Conservation (phyloP, 2,113 vertebrate genomes). For the Hippopotamus amphibius region DNA sequence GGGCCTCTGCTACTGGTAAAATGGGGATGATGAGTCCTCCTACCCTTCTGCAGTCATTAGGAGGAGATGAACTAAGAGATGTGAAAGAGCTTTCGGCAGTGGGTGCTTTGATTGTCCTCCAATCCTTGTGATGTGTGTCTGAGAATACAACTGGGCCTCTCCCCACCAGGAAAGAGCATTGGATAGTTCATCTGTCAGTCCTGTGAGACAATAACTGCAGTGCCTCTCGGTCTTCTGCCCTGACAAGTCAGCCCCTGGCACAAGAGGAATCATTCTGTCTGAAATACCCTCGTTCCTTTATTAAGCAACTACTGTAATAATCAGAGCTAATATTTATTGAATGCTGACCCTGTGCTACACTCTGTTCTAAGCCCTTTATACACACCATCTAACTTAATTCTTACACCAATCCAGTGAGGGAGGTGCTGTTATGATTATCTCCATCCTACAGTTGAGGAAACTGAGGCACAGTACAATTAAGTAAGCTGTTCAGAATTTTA, state of each 20-base stretch:
- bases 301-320: not conserved
- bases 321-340: not conserved
- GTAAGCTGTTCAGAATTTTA: not conserved
- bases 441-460: not conserved
- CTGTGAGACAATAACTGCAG: not conserved
- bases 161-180: not conserved
- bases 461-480: not conserved
- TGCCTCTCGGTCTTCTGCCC: not conserved
- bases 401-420: not conserved
- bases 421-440: not conserved
- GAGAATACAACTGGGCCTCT: not conserved
- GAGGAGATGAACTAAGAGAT: not conserved
- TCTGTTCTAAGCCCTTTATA: not conserved
- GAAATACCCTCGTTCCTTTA: not conserved
- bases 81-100: not conserved
- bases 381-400: not conserved
- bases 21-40: not conserved
- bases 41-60: not conserved
- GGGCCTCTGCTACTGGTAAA: not conserved
- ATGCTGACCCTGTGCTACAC: not conserved
- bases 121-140: not conserved
- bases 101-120: not conserved
- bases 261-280: not conserved
- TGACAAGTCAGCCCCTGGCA: not conserved
- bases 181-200: not conserved